Conservation (phyloP, 2,113 vertebrate genomes). For the Tenebrosternarchus preto region DNA sequence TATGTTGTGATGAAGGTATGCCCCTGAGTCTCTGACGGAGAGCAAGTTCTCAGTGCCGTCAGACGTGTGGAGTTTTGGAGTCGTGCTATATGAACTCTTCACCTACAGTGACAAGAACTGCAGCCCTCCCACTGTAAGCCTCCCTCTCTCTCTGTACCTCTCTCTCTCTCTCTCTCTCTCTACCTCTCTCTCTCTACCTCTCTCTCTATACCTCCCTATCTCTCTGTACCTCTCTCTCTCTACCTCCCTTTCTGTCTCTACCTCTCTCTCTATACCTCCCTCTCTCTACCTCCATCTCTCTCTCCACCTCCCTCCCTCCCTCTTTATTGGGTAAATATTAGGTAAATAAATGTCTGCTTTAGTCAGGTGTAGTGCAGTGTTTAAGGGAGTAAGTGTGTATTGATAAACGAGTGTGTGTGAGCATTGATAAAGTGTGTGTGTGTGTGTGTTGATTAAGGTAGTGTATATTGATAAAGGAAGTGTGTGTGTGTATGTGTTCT, state of each 20-base stretch:
- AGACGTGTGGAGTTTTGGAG: constrained; percentile 97
- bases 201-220: not conserved
- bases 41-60: constrained; percentile 97
- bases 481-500: not conserved
- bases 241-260: too few relatives aligned
- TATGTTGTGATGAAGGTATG: constrained; percentile 81
- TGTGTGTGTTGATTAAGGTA: not conserved
- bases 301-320: too few relatives aligned
- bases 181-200: not conserved
- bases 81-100: constrained; percentile 96
- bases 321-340: too few relatives aligned
- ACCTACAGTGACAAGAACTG: constrained; percentile 93
- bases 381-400: not conserved
- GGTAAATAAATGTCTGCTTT: too few relatives aligned
- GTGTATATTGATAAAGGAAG: too few relatives aligned
- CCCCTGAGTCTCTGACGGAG: constrained; percentile 95
- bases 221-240: too few relatives aligned
- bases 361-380: too few relatives aligned
- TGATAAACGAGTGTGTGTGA: not conserved
- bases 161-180: too few relatives aligned
- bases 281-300: too few relatives aligned
- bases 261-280: too few relatives aligned
- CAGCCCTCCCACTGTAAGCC: constrained; percentile 90
- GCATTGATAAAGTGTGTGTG: not conserved
- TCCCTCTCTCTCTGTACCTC: not conserved